Evolutionary conservation across 2,888 invertebrate genomes (phyloP), one percentile per base, ranked within the genome.

Genomic region (Ophion ventricosus): DNA sequence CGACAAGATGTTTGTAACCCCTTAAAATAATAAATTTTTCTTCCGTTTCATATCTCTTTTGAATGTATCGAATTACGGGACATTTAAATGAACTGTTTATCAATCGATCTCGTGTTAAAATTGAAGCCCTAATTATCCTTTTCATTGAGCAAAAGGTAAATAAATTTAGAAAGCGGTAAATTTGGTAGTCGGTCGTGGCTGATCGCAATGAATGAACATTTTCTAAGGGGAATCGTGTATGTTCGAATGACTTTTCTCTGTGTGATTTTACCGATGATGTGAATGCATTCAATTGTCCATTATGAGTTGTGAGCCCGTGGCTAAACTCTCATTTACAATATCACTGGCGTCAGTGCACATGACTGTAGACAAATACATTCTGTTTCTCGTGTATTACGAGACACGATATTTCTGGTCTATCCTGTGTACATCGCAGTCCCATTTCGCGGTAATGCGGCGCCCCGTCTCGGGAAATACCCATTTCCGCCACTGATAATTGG

Each of bases 401-500:
- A 82, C 63, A 29, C 61, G 64, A 35, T 56, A 69, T 79, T 79
- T 69, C 74, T 61, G 69, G 63, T 29, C 56, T 77, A 61, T 75
- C 69, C 61, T 69, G 61, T 40, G 80, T 70, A 72, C 72, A 80
- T 76, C 66, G 66, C 75, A 80, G 66, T 83, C 76, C 54, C 66
- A 80, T 80, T 76, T 83, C 75, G 83, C 66, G 75, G 66, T 83
- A 83, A 83, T 83, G 70, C 66, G 54, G 70, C 79, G 40, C 61
- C 66, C 79, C 54, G 61, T 66, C 72, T 74, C 67, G 80, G 85
- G 85, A 83, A 85, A 85, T 80, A 64, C 79, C 74, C 72, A 82
- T 85, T 82, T 85, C 79, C 83, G 66, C 49, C 20, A 57, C 63
- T 73, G 72, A 80, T 83, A 82, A 85, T 85, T 85, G 83, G 80